A percentile compares a stretch with the other conserved stretches of the same genome.
Conservation (phyloP, 2,888 invertebrate genomes). For the Cheilosia vernalis region DNA sequence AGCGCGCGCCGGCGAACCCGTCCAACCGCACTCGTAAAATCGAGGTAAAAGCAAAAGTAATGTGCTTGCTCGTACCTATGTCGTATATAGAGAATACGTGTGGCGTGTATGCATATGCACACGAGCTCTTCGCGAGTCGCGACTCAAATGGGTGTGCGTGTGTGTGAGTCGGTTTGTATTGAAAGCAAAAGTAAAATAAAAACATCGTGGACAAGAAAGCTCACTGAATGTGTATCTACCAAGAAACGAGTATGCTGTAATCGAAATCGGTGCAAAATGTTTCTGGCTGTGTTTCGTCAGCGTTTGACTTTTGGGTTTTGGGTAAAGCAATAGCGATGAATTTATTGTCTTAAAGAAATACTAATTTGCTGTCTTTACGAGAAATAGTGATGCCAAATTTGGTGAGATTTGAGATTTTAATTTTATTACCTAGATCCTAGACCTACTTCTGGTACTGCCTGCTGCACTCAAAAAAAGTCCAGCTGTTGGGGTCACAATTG, state of each 20-base stretch:
- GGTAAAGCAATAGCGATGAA: neutral
- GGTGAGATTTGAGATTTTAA: too few species aligned
- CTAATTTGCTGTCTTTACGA: too few species aligned
- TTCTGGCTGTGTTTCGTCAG: slow-evolving; percentile 22
- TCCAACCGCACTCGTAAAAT: slow-evolving; percentile 74
- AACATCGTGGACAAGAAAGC: slow-evolving; percentile 44
- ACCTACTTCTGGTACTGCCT: too few species aligned
- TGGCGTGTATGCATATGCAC: neutral
- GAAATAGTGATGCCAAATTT: too few species aligned
- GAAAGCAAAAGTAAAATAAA: slow-evolving; percentile 83
- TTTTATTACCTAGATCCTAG: too few species aligned
- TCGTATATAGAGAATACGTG: slow-evolving; percentile 48
- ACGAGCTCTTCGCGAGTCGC: slow-evolving; percentile 35
- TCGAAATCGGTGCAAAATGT: slow-evolving; percentile 2
- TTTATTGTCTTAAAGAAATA: neutral
- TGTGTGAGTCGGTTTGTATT: slow-evolving; percentile 80
- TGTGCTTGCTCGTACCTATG: slow-evolving; percentile 35
- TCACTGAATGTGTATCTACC: slow-evolving; percentile 35
- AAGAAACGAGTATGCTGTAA: slow-evolving; percentile 64
- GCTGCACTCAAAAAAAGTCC: too few species aligned
- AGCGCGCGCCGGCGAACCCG: slow-evolving; percentile 76
- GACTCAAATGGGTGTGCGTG: slow-evolving; percentile 36
- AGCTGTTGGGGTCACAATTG: too few species aligned
- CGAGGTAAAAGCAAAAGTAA: slow-evolving; percentile 73
- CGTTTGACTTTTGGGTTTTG: neutral